Evolutionary conservation across 2,113 vertebrate species (phyloP), one percentile per base, ranked within the genome.

Genomic region (Nothoprocta perdicaria): DNA sequence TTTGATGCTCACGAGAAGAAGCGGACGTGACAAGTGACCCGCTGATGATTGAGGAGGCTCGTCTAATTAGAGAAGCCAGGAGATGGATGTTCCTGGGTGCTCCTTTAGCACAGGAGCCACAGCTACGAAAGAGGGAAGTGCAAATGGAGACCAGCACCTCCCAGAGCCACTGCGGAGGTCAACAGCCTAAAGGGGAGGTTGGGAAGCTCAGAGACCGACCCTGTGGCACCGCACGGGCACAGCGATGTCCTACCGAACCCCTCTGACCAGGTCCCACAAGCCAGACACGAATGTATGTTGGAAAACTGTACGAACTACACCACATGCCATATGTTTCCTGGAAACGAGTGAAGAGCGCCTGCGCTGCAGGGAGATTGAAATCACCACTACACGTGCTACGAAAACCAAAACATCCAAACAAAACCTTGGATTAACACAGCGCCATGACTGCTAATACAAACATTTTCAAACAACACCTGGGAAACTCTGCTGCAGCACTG

Each of bases 11-110:
- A 7, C 35, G 84, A 92, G 93, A 95, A 94, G 94, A 94, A 50
- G 80, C 38, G 88, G 93, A 93, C 19, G 29, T 45, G 43, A 68
- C 72, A 84, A 80, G 43, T 74, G 93, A 95, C 86, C 93, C 50
- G 9, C 93, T 89, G 89, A 61, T 82, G 83, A 96, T 50, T 95
- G 84, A 90, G 72, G 95, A 92, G 89, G 90, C 91, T 95, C 48
- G 3, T 92, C 93, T 95, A 93, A 95, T 78, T 67, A 95, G 92
- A 96, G 93, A 92, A 95, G 96, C 94, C 86, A 93, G 88, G 82
- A 93, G 96, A 96, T 80, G 84, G 16, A 87, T 90, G 94, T 94
- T 92, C 77, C 75, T 73, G 92, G 88, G 69, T 89, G 89, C 91
- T 95, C 95, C 82, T 89, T 88, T 79, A 94, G 63, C 1, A 12